Evolutionary conservation across 2,113 vertebrate genomes (phyloP).

Genomic region (Prionailurus viverrinus): DNA sequence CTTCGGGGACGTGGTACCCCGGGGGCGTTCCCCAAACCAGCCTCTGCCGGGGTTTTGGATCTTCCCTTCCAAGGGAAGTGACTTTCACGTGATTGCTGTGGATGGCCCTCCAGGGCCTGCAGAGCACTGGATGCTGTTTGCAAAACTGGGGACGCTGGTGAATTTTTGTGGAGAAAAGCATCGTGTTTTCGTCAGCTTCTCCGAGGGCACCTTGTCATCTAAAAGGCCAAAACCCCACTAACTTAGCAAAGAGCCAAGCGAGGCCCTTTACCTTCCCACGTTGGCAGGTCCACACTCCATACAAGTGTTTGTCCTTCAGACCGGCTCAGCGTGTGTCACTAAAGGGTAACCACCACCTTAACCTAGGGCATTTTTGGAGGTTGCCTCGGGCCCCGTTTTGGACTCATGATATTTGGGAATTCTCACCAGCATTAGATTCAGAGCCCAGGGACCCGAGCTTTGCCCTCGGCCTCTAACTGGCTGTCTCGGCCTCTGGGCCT

Average conservation of each 20-base stretch:
- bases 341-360: not conserved
- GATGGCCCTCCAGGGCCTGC: rapidly evolving
- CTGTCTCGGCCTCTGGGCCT: not conserved
- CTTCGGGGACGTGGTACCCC: not conserved
- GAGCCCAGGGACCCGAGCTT: no score
- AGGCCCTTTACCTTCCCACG: not conserved
- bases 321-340: rapidly evolving
- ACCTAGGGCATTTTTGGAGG: not conserved
- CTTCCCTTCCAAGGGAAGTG: not conserved
- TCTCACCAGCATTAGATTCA: not conserved
- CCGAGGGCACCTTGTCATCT: not conserved
- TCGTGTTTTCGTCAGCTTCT: not conserved
- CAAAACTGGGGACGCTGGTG: not conserved
- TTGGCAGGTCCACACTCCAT: no score
- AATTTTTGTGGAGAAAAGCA: not conserved
- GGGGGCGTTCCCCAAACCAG: not conserved
- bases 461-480: not conserved
- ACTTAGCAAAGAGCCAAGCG: not conserved
- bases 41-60: not conserved
- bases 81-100: rapidly evolving
- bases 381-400: not conserved
- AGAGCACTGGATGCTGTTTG: no score
- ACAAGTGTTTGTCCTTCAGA: not conserved
- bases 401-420: rapidly evolving
- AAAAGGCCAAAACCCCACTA: not conserved